phyloP scores from a whole-genome alignment of 2,888 invertebrate species.

The Dryobota labecula region DNA sequence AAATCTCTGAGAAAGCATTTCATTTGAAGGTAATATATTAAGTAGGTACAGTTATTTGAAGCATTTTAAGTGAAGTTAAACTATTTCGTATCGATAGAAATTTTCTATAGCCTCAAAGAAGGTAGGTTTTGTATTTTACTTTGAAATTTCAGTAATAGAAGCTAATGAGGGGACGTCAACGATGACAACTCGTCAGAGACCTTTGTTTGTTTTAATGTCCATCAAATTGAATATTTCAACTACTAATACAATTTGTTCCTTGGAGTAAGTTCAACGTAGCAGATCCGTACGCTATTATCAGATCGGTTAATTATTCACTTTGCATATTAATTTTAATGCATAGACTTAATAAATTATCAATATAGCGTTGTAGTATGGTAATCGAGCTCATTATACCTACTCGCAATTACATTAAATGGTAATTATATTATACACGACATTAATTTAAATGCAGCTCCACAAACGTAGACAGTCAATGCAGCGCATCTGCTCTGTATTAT shows the following conservation, averaged over 20 bases:
- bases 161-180: constrained; percentile 49
- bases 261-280: not conserved
- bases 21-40: not conserved
- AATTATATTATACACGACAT: constrained; percentile 57
- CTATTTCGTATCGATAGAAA: constrained; percentile 2
- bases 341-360: constrained; percentile 51
- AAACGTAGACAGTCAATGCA: constrained; percentile 28
- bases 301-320: constrained; percentile 40
- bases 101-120: not conserved
- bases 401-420: constrained; percentile 57
- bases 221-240: constrained; percentile 9
- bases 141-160: constrained; percentile 50
- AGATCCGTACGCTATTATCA: constrained; percentile 18
- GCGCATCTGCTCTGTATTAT: constrained; percentile 24
- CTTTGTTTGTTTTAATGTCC: constrained; percentile 53
- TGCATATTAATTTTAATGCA: constrained; percentile 55
- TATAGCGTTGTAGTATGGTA: constrained; percentile 49
- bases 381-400: constrained; percentile 57
- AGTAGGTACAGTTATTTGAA: constrained; percentile 1
- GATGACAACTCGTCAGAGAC: constrained; percentile 40
- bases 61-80: not conserved
- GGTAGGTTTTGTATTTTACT: constrained; percentile 21
- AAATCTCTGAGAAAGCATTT: constrained; percentile 4
- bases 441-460: constrained; percentile 53
- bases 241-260: not conserved